Base-by-base conservation (phyloP, 2,113 vertebrate species). In the Pyrgilauda ruficollis region DNA sequence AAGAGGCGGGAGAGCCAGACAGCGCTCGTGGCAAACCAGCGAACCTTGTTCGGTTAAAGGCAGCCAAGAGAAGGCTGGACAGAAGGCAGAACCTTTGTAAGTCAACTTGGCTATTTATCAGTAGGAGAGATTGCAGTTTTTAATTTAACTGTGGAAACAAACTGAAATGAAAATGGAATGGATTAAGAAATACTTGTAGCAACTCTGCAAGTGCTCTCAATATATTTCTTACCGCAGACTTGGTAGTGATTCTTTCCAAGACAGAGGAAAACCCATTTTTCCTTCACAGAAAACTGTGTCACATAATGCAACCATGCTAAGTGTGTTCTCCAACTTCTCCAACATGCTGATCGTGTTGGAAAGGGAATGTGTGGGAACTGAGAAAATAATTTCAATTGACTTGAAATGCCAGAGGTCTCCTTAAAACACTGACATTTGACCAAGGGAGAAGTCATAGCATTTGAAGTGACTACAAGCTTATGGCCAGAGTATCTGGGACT, bases 1-100 rank as follows among this genome's bases (percentile, higher is more conserved):
- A 97, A 98, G 89, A 97, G 99, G 28, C 95, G 99, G n/a, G 99
- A 99, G 95, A 99, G 99, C 75, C 99, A 99, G 93, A 99, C 99
- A 0, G 98, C 98, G 0, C 97, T 99, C 6, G 98, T 99, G 90
- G 97, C 97, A 2, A 98, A 98, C 93, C 99, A 99, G 64, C 96
- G 99, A 97, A 99, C 97, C 96, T 96, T 99, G 95, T 98, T 98
- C 94, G 98, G 98, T 46, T 98, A 91, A 95, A 95, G 89, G n/a
- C 52, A n/a, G 18, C 72, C 44, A 6, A 9, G 81, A 22, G 74
- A 39, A 68, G 82, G 62, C 22, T 64, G 83, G 78, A 58, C 79
- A 67, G 61, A 55, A 75, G 87, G 77, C 67, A 85, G 72, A 82
- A 31, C 69, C 72, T 84, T 91, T 93, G 68, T 86, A 90, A 91